Base-by-base conservation (phyloP, 1,140 invertebrate species). In the Neodiprion lecontei region DNA sequence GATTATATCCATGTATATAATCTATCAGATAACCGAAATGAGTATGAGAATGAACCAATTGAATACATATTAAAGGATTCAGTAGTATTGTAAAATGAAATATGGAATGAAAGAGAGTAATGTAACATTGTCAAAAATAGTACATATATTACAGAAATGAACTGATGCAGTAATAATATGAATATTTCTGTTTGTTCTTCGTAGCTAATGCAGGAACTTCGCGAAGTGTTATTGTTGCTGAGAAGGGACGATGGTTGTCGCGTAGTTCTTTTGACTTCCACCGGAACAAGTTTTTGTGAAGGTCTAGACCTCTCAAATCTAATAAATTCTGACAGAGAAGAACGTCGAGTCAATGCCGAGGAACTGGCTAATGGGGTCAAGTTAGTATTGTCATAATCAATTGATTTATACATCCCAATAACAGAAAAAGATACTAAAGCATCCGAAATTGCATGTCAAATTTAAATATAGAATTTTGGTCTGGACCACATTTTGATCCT, bases 261-360 rank as follows among this genome's bases (percentile, higher is more conserved):
- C 77, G 91, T 92, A 9, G 92, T 94, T 40, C 83, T 94, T 21
- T 80, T 95, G 2, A 91, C 90, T 21, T 92, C 90, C 48, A 91
- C 89, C 8, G 91, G 91, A 12, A 89, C 85, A 21, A 90, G 91
- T 50, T 95, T 94, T 79, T 95, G 93, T 77, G 91, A 93, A 78
- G 94, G 94, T 28, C 84, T 95, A 50, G 93, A 95, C 84, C 90
- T 94, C 68, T 91, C 91, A 48, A 88, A 87, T 47, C 81, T 95
- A 61, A 80, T 93, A 9, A 86, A 90, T n/a, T 81, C 87, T 12
- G 89, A 91, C 50, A 86, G 89, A 28, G 91, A 92, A n/a, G 89
- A 90, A 77, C 88, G 92, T 71, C 90, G 90, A 80, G 83, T 85
- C 69, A 84, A 83, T 73, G 92, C 91, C 17, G 84, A 89, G 69